Base-by-base conservation (phyloP, 2,888 invertebrate species). In the Mythimna pallens region DNA sequence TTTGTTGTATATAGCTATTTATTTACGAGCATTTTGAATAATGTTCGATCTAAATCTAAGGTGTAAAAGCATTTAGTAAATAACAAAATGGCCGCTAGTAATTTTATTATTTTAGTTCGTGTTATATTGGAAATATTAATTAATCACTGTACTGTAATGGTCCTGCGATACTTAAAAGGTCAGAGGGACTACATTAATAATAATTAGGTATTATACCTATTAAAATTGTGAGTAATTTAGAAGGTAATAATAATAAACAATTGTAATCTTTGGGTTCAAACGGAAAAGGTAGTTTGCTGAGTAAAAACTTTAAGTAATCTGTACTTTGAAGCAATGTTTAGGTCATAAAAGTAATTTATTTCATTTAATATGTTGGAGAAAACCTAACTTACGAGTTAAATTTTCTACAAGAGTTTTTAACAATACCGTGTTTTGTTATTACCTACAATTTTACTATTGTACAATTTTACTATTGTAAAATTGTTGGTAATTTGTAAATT, bases 81-180 rank as follows among this genome's bases (percentile, higher is more conserved):
- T 30, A 43, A 72, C 61, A 72, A 70, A 76, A 70, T 25, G 57
- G 34, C 54, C 10, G 55, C 54, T 36, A 57, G 66, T 69, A 61
- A 54, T 70, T 69, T 81, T 58, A 80, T 70, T 70, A 64, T 67
- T 79, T 80, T 57, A 55, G 58, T 80, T 77, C 73, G 77, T 68
- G 77, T 74, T 65, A 54, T 76, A 72, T 77, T 71, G 61, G 36
- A 66, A 82, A 65, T 66, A 70, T 70, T 67, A 78, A 84, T 84
- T 79, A 81, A 84, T 84, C 78, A 84, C 66, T 50, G 55, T 71
- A 47, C 50, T 69, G 67, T 43, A 74, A 73, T 12, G 43, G 64
- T 61, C 57, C 77, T 69, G 72, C 75, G 30, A 70, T 73, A 67
- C 61, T 50, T 62, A 52, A 77, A 84, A 81, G 81, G 85, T 84